phyloP scores from a whole-genome alignment of 92 coral and sea anemone species.

The Bergia puertoricense region DNA sequence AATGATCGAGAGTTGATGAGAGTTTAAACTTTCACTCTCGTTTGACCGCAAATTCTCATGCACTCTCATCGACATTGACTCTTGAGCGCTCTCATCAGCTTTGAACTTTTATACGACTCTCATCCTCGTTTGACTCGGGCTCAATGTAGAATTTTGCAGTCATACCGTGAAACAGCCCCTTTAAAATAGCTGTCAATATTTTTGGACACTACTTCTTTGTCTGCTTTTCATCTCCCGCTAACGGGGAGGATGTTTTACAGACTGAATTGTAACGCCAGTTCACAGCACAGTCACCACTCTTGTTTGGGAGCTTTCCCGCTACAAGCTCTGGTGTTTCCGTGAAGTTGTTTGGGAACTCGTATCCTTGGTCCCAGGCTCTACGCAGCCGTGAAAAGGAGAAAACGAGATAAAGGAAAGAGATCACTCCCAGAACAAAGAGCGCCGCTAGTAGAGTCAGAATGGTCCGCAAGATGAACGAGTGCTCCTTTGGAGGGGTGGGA shows the following conservation, averaged over 20 bases:
- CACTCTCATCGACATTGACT: no score
- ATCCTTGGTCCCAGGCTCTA: conserved; percentile 41
- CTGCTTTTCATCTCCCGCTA: background rate
- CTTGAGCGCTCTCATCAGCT: no score
- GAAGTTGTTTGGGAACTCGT: conserved; percentile 21
- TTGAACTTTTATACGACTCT: no score
- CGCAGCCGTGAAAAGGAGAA: conserved; percentile 39
- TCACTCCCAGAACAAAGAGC: conserved; percentile 6
- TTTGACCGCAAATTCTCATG: no score
- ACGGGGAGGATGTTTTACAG: background rate
- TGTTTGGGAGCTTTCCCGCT: background rate
- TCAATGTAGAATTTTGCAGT: no score
- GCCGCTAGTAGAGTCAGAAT: conserved; percentile 17
- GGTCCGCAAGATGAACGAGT: background rate
- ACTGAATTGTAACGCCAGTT: conserved; percentile 10
- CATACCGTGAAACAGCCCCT: no score
- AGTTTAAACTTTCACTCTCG: no score
- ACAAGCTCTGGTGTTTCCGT: background rate
- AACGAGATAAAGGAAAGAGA: conserved; percentile 29
- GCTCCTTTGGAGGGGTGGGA: background rate
- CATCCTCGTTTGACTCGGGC: no score
- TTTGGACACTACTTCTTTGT: background rate
- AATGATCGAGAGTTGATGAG: no score
- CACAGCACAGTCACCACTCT: background rate
- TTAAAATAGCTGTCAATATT: background rate